Conservation (phyloP, 1,140 invertebrate genomes). For the Scaptomyza montana region DNA sequence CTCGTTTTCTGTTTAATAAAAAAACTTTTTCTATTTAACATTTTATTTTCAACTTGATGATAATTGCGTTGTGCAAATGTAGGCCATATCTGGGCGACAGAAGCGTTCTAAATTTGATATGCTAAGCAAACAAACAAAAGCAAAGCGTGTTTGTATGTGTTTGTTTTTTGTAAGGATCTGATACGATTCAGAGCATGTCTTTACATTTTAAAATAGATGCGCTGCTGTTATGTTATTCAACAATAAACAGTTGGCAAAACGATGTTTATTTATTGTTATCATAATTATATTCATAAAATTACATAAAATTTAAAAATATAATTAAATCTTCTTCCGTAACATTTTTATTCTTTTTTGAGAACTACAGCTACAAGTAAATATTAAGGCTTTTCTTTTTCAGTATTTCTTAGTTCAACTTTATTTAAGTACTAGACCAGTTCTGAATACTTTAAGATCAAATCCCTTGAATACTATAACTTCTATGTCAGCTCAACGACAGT, state of each 20-base stretch:
- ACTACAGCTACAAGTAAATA: no score
- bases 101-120: slow-evolving; percentile 44
- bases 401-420: no score
- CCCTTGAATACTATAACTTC: no score
- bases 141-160: neutral
- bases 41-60: slow-evolving; percentile 74
- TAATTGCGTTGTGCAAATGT: slow-evolving; percentile 73
- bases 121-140: slow-evolving; percentile 14
- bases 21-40: slow-evolving; percentile 78
- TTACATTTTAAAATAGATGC: slow-evolving; percentile 34
- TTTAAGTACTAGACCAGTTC: neutral
- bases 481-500: neutral
- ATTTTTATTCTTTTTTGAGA: no score
- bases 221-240: slow-evolving; percentile 23
- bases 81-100: slow-evolving; percentile 44
- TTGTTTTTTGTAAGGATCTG: slow-evolving; percentile 8
- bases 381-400: no score
- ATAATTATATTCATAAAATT: no score
- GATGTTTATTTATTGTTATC: slow-evolving; percentile 12
- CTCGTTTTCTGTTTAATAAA: slow-evolving; percentile 62
- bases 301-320: no score
- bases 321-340: no score
- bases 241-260: slow-evolving; percentile 36
- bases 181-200: slow-evolving; percentile 23
- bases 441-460: neutral